Evolutionary conservation across 2,113 vertebrate species (phyloP), one percentile per base, ranked within the genome.

Genomic region (Aspiorhynchus laticeps): DNA sequence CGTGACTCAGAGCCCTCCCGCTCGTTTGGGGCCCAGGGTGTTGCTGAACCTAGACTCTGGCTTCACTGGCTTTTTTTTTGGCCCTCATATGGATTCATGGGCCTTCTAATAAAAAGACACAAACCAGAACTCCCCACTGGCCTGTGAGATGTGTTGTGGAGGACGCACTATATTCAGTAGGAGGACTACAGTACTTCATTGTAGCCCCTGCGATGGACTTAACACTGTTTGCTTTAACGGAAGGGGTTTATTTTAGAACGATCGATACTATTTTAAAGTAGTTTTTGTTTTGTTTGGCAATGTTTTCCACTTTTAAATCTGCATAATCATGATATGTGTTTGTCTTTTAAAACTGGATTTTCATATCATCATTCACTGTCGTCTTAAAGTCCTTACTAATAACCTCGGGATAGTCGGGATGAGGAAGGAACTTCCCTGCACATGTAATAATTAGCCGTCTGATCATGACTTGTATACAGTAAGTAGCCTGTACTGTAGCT

Each of bases 391-490:
- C 21, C 33, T 76, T 74, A 51, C 38, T 65, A 56, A 56, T 86
- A 56, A 59, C 67, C 46, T 78, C 77, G 69, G 61, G 78, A 85
- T 41, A 31, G 24, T 56, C 4, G 1, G 38, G 38, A 67, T 21
- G n/a, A 19, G 36, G 53, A 76, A 83, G 69, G 24, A 59, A 24
- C 33, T 63, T 80, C 17, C 48, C 51, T 33, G 26, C 63, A 1
- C 84, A 77, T 53, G n/a, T 71, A n/a, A 38, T 51, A 28, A 19
- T 51, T 59, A 84, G 43, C 76, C 41, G 48, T 88, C n/a, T 74
- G 88, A 92, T 90, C 91, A 92, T 90, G 88, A 78, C 80, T 86
- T 81, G 12, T 87, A 73, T 88, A 89, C 90, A 89, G 87, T 87
- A 89, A 51, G 83, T 89, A 88, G 80, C 87, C 73, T 83, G 48